Conservation (phyloP, 2,888 invertebrate species). For the Cephus pygmeus region DNA sequence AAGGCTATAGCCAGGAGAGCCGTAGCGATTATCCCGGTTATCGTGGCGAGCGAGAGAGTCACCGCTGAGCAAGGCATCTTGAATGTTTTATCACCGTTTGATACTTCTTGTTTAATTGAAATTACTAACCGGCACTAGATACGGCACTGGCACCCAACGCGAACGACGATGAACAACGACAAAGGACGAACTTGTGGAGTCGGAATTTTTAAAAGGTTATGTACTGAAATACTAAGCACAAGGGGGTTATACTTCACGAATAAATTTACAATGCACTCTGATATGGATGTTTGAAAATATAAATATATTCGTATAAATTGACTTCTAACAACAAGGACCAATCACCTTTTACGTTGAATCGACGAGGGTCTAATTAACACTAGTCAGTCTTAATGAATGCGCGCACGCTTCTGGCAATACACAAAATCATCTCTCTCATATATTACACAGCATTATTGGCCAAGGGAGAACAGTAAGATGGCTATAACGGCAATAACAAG, state of each 20-base stretch:
- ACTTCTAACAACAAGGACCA: neutral
- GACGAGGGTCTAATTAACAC: neutral
- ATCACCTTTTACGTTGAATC: neutral
- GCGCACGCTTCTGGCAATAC: neutral
- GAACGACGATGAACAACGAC: neutral
- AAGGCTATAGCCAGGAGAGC: slow-evolving; percentile 94
- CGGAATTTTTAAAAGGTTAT: neutral
- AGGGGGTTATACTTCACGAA: neutral
- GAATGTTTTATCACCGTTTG: slow-evolving; percentile 5
- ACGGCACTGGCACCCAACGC: neutral
- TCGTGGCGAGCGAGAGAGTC: slow-evolving; percentile 93
- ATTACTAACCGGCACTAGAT: neutral
- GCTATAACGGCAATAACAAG: neutral
- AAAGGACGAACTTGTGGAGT: neutral
- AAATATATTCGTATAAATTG: neutral
- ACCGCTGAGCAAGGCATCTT: slow-evolving; percentile 95
- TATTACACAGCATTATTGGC: neutral
- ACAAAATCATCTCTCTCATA: neutral
- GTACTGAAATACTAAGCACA: neutral
- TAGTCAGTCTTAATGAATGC: neutral
- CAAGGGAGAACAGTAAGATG: neutral
- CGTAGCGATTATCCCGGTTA: slow-evolving; percentile 94
- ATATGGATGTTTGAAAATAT: neutral
- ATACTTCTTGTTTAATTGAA: neutral
- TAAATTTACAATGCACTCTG: neutral